Percentiles rank a stretch among this genome's conserved stretches.
phyloP scores from a whole-genome alignment of 2,888 invertebrate genomes.

The Mythimna lalbum region DNA sequence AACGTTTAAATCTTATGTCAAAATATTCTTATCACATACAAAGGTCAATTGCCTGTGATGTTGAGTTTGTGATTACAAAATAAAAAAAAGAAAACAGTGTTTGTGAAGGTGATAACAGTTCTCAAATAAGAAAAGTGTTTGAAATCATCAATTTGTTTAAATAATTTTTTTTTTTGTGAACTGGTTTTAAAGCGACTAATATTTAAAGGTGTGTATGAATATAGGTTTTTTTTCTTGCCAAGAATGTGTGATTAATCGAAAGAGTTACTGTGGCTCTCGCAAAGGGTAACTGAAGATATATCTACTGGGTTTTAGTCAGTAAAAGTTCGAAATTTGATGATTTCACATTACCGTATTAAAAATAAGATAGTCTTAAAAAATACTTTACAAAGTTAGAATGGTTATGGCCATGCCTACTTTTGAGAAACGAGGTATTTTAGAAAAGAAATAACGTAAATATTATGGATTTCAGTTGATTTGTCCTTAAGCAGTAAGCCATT shows the following conservation, averaged over 20 bases:
- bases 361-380: too few relatives aligned
- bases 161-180: not conserved
- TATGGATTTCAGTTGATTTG: not conserved
- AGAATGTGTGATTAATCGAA: too few relatives aligned
- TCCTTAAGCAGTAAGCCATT: not conserved
- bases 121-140: not conserved
- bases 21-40: slow-evolving; percentile 12
- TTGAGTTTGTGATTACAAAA: not conserved
- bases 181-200: not conserved
- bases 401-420: too few relatives aligned
- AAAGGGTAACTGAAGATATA: too few relatives aligned
- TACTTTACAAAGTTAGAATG: too few relatives aligned
- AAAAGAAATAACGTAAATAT: too few relatives aligned
- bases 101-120: slow-evolving; percentile 10
- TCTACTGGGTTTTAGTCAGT: too few relatives aligned
- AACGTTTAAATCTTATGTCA: not conserved
- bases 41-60: not conserved
- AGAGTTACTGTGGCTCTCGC: too few relatives aligned
- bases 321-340: too few relatives aligned
- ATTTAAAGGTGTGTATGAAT: not conserved
- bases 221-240: too few relatives aligned
- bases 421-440: too few relatives aligned
- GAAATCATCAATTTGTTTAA: not conserved
- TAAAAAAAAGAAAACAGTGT: not conserved
- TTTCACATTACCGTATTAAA: too few relatives aligned